These are phyloP conservation scores for Amblyteles armatorius DNA, from an alignment of 2,888 invertebrate genomes.

Conservation along the genomic window DNA sequence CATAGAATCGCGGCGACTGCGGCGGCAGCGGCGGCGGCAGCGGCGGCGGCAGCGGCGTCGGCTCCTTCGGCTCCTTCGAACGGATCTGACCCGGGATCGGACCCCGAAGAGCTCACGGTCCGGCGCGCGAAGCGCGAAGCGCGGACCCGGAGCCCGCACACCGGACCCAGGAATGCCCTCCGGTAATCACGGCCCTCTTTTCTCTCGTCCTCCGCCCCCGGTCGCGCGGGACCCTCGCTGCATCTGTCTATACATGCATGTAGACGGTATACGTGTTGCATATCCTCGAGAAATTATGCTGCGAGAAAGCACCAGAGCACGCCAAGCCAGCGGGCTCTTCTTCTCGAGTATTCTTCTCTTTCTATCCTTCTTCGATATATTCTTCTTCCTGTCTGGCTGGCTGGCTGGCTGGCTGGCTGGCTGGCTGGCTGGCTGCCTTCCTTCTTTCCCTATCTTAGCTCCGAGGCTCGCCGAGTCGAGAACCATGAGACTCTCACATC, in stretches of 20 bases:
- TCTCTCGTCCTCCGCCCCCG: slow-evolving; percentile 79
- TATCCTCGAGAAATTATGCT: slow-evolving; percentile 41
- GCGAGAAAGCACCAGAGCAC: slow-evolving; percentile 37
- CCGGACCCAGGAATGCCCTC: slow-evolving; percentile 81
- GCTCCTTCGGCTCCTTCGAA: slow-evolving; percentile 62
- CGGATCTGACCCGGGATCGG: slow-evolving; percentile 84
- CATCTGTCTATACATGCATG: slow-evolving; percentile 54
- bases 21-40: not conserved
- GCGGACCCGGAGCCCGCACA: slow-evolving; percentile 61
- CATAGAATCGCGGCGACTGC: slow-evolving; percentile 75
- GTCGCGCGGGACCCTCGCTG: slow-evolving; percentile 76
- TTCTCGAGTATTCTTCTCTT: slow-evolving; percentile 31
- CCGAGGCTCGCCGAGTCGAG: slow-evolving; percentile 26
- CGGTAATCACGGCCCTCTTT: slow-evolving; percentile 82
- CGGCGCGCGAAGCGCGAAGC: slow-evolving; percentile 19
- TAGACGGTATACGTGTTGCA: slow-evolving; percentile 29
- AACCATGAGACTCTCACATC: slow-evolving; percentile 37
- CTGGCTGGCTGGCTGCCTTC: slow-evolving; percentile 8
- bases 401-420: too few relatives aligned
- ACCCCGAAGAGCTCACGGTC: slow-evolving; percentile 75
- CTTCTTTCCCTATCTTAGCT: slow-evolving; percentile 50
- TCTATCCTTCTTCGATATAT: slow-evolving; percentile 43
- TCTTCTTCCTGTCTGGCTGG: slow-evolving; percentile 3
- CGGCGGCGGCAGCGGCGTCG: not conserved
- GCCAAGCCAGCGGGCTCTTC: slow-evolving; percentile 28